Evolutionary conservation across 1,140 invertebrate genomes (phyloP), one percentile per base, ranked within the genome.

Genomic region (Trichonephila clavata): DNA sequence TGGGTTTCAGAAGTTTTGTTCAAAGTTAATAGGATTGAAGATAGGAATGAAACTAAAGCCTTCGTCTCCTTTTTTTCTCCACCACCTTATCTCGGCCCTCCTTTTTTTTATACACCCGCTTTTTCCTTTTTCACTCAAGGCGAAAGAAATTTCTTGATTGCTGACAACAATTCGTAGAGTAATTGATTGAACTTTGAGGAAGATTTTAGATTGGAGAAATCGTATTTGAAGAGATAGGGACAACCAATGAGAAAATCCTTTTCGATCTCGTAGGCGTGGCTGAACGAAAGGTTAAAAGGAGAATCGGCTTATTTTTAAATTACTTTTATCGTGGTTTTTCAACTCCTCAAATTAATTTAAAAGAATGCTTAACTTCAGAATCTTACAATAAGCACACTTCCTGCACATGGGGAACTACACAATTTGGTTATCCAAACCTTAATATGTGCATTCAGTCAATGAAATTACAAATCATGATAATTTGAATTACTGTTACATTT

Each of bases 21-120:
- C 92, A 93, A 93, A 93, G 92, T 93, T 93, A 93, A 93, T 93
- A 93, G 92, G 92, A 93, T 93, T 93, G 92, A 87, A 93, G 92
- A 87, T 93, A 93, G 86, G 84, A 93, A 93, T 93, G 92, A 93
- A 93, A 93, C 92, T 93, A 93, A 93, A 93, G 83, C 92, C 92
- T 87, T 77, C 92, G 50, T 87, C 84, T 61, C 57, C 60, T 57
- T n/a, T 77, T 71, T 71, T 86, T 92, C 61, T 92, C 57, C 84
- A 39, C 61, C 39, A 84, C 81, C 81, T 86, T 92, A 84, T 93
- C 84, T 87, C 43, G n/a, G 4, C 18, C 27, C 43, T 93, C 86
- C 71, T 61, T 43, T 84, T 84, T 39, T 87, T 87, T 86, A 27
- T 86, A 61, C 63, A 61, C 57, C 65, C 39, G 32, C n/a, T 32